phyloP scores from a whole-genome alignment of 1,140 invertebrate genomes.

The Coboldia fuscipes region DNA sequence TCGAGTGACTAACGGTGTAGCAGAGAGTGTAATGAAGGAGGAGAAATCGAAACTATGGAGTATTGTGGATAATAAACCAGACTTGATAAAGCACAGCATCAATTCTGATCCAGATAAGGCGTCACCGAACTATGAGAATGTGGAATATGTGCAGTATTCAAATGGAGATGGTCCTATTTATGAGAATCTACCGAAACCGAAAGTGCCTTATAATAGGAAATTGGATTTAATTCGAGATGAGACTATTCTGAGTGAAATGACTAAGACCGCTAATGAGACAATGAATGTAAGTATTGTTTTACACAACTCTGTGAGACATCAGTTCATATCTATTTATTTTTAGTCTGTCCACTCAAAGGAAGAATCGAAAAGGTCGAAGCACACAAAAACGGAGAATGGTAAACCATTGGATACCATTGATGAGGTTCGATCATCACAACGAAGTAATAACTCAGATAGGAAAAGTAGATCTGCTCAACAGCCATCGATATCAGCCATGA shows the following conservation, averaged over 20 bases:
- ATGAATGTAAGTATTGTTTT: slow-evolving; percentile 15
- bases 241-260: slow-evolving; percentile 19
- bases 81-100: slow-evolving; percentile 15
- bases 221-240: slow-evolving; percentile 15
- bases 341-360: neutral
- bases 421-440: slow-evolving; percentile 7
- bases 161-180: slow-evolving; percentile 4
- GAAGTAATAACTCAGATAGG: too few relatives aligned
- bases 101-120: slow-evolving; percentile 3
- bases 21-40: neutral
- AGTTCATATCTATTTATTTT: neutral
- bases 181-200: slow-evolving; percentile 10
- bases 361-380: neutral
- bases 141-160: neutral
- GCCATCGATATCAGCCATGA: too few relatives aligned
- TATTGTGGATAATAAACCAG: slow-evolving; percentile 19
- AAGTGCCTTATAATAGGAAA: slow-evolving; percentile 14
- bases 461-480: too few relatives aligned
- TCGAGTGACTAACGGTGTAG: too few relatives aligned
- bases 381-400: slow-evolving; percentile 7
- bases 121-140: slow-evolving; percentile 5
- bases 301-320: too few relatives aligned
- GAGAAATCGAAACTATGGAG: slow-evolving; percentile 15
- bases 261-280: slow-evolving; percentile 18
- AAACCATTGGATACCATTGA: slow-evolving; percentile 18